phyloP scores from a whole-genome alignment of 2,113 vertebrate species.

The Gavia stellata region DNA sequence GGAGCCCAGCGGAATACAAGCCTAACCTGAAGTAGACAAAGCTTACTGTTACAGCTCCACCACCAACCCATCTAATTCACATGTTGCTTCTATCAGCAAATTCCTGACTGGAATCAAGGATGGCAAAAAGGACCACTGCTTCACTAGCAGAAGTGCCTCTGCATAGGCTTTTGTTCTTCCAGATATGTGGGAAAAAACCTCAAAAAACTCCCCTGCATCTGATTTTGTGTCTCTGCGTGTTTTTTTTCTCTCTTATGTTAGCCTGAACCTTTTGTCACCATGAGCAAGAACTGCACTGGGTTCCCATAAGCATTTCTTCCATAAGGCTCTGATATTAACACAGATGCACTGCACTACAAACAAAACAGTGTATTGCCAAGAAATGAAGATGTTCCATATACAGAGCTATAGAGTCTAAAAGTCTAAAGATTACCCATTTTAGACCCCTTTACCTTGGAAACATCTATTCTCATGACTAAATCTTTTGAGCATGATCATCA shows the following conservation, averaged over 20 bases:
- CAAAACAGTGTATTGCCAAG: background rate
- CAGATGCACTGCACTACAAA: background rate
- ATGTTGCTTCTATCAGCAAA: background rate
- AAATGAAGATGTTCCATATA: background rate
- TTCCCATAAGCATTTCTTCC: background rate
- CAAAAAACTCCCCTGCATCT: rapidly evolving
- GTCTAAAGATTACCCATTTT: background rate
- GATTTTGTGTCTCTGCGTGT: background rate
- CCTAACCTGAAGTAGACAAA: background rate
- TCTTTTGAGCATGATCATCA: background rate
- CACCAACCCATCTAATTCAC: background rate
- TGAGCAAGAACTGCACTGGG: background rate
- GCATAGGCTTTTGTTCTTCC: background rate
- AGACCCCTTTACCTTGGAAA: background rate
- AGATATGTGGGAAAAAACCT: background rate
- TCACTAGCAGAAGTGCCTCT: background rate
- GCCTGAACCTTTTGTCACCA: background rate
- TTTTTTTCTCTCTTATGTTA: background rate
- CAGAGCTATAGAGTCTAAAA: background rate
- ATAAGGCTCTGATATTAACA: background rate
- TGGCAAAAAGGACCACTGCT: background rate
- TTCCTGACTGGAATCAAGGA: background rate
- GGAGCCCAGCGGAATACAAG: background rate
- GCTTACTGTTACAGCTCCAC: background rate
- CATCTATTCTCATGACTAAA: background rate